Conservation (phyloP, 2,888 invertebrate genomes). For the Mylabris sibirica region DNA sequence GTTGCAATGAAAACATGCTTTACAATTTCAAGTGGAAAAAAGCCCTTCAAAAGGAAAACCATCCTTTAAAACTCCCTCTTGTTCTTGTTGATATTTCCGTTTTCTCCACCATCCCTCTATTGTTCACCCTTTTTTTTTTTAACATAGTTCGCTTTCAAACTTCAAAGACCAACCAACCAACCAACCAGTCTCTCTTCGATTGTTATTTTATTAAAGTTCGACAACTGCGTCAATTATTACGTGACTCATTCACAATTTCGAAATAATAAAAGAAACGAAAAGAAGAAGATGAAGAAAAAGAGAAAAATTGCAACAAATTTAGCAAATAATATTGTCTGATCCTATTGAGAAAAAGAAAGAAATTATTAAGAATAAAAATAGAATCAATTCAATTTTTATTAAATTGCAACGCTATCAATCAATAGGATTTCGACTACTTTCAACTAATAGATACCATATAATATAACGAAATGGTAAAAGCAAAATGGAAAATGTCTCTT, state of each 20-base stretch:
- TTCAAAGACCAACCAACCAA: slow-evolving; percentile 2
- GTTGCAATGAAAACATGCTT: not conserved
- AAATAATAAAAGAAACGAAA: not conserved
- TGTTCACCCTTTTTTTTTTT: not conserved
- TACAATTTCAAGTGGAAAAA: not conserved
- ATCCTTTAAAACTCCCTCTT: not conserved
- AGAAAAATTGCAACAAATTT: not conserved
- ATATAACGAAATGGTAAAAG: not conserved
- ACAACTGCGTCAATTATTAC: slow-evolving; percentile 13
- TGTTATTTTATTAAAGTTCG: slow-evolving; percentile 11
- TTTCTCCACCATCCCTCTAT: not conserved
- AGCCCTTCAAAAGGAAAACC: slow-evolving; percentile 7
- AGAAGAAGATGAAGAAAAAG: not conserved
- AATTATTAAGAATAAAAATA: not conserved
- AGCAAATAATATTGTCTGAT: not conserved
- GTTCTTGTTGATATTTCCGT: not conserved
- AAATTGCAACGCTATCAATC: slow-evolving; percentile 9
- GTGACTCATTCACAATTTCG: not conserved
- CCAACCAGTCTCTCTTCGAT: not conserved
- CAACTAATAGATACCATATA: slow-evolving; percentile 7
- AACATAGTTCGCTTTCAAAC: not conserved
- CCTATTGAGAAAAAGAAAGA: not conserved
- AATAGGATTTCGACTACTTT: slow-evolving; percentile 6
- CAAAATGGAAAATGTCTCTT: slow-evolving; percentile 12
- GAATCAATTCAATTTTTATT: slow-evolving; percentile 11